Evolutionary conservation across 2,797 vertebrate genomes (phyloP), one percentile per base, ranked within the genome.

Genomic region (Lagorchestes hirsutus): DNA sequence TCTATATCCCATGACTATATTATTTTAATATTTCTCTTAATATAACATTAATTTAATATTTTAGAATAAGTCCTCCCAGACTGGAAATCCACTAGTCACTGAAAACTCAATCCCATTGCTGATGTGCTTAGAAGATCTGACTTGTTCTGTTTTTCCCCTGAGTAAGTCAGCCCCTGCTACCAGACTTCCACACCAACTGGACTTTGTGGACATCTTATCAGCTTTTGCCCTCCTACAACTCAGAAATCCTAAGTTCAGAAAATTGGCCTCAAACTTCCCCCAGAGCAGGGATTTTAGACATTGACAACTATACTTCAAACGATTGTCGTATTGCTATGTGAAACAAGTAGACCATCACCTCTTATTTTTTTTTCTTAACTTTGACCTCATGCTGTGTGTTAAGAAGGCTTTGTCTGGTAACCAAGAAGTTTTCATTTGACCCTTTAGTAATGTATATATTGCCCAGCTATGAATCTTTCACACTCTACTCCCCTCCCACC

Each of bases 401-500:
- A 67, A 5, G 14, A 67, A 74, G n/a, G n/a, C 1, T 46, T 46
- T 22, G 6, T n/a, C 16, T 40, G 5, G 5, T 82, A 24, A 82
- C 22, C 40, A 46, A 46, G 16, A 40, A 31, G 40, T 40, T 40
- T 22, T n/a, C 90, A 91, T 95, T 46, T 90, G 55, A 4, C 28
- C n/a, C 1, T 54, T 96, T 55, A 24, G 9, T 87, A 54, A 12
- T 54, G 22, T 2, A 3, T 92, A 28, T 0, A 0, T 90, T 54
- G 14, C 13, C 55, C 24, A 54, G n/a, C 6, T 6, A 18, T 10
- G 31, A 27, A 0, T 0, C 16, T 28, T 55, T 46, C 5, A 54
- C 3, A 40, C 2, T 13, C 14, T 0, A 13, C 12, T 5, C 11
- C 29, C 27, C 54, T 16, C 50, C 28, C 9, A 54, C 4, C 16